Base-by-base conservation (phyloP, 2,888 invertebrate genomes). In the Labia minor region DNA sequence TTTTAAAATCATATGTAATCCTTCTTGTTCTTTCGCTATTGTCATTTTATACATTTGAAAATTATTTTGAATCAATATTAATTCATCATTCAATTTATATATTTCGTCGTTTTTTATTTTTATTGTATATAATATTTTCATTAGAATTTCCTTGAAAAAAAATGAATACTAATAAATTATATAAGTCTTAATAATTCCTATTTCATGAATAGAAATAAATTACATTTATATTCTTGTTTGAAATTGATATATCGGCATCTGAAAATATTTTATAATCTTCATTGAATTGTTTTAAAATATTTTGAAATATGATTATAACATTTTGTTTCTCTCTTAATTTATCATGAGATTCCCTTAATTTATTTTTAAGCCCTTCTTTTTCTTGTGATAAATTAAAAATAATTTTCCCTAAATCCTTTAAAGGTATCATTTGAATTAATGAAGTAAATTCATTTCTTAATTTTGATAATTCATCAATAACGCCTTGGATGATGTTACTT, bases 201-300 rank as follows among this genome's bases (percentile, higher is more conserved):
- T 26, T 26, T 26, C n/a, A n/a, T n/a, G n/a, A n/a, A 26, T 26
- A 26, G 3, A 26, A 8, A 6, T 3, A 6, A 26, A 3, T 26
- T 26, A 26, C 26, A 26, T 26, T 26, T 26, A 26, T 6, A 26
- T 26, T 26, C 3, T 26, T 26, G 3, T 26, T 3, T 26, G 26
- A 26, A 26, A 26, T 26, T 26, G 8, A 26, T 26, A 49, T 49
- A 49, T 49, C 49, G 3, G 3, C 14, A n/a, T 49, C 49, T 3
- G 49, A 3, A 4, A 49, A 49, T 10, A 49, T 49, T 49, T 4
- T 49, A 49, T 49, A 49, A n/a, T 49, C 49, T 49, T 49, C 49
- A 49, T 49, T 49, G 16, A 49, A 49, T 49, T 49, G 49, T 49
- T 49, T 49, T 49, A 49, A 49, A n/a, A 49, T 49, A 49, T 49